A percentile compares a stretch with the other conserved stretches of the same genome.
Conservation (phyloP, 2,888 invertebrate genomes). For the Eurois occulta region DNA sequence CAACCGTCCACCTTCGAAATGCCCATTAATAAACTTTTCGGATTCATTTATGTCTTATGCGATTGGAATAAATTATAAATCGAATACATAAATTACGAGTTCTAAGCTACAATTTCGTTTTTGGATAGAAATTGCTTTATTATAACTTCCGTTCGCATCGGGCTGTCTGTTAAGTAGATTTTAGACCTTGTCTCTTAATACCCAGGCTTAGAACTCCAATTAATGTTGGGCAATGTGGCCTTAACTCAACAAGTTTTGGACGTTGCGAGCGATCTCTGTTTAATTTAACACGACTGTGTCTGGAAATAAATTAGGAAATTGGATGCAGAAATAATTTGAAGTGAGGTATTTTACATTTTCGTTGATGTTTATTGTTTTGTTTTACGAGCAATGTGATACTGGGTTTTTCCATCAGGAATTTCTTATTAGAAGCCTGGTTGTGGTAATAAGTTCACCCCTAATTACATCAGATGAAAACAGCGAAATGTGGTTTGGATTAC, state of each 20-base stretch:
- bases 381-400: neutral
- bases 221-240: slow-evolving; percentile 47
- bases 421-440: neutral
- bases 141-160: slow-evolving; percentile 57
- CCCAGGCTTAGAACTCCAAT: slow-evolving; percentile 53
- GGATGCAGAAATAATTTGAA: slow-evolving; percentile 36
- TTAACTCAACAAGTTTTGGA: slow-evolving; percentile 57
- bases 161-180: slow-evolving; percentile 51
- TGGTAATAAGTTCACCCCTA: neutral
- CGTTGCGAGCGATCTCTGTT: slow-evolving; percentile 42
- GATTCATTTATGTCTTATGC: slow-evolving; percentile 81
- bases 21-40: slow-evolving; percentile 82
- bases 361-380: neutral
- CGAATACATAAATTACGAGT: slow-evolving; percentile 63
- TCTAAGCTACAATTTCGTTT: slow-evolving; percentile 58
- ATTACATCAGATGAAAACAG: neutral
- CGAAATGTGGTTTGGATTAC: neutral
- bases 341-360: neutral
- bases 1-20: slow-evolving; percentile 81
- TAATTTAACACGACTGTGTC: slow-evolving; percentile 47
- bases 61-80: slow-evolving; percentile 77
- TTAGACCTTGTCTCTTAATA: slow-evolving; percentile 38
- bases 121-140: slow-evolving; percentile 62
- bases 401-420: neutral
- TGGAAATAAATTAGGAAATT: slow-evolving; percentile 27